phyloP scores from a whole-genome alignment of 2,888 invertebrate species.

The Rugalucina vietnamica region DNA sequence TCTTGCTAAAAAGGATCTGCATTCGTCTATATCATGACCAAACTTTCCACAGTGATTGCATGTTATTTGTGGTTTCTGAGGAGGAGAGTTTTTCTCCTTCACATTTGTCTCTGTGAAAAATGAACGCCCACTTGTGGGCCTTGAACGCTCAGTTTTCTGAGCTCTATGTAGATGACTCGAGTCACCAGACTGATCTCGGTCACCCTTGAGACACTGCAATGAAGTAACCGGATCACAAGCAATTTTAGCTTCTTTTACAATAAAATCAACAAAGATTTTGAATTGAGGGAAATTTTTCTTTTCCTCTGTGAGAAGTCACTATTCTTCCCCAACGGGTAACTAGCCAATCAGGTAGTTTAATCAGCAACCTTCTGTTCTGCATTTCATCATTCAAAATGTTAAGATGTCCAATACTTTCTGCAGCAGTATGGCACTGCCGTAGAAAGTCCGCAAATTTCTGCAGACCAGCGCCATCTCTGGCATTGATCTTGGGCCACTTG shows the following conservation, averaged over 20 bases:
- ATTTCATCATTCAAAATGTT: conserved; percentile 37
- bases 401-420: conserved; percentile 23
- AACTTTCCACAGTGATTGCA: no score
- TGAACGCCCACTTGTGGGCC: background rate
- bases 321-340: conserved; percentile 41
- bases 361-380: no score
- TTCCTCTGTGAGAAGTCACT: background rate
- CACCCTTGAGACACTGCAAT: conserved; percentile 6
- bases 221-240: conserved; percentile 55
- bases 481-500: conserved; percentile 44
- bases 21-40: no score
- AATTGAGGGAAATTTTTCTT: conserved; percentile 34
- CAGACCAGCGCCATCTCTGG: conserved; percentile 41
- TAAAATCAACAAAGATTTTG: conserved; percentile 42
- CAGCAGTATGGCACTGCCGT: conserved; percentile 43
- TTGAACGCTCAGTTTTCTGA: background rate
- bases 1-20: no score
- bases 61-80: no score
- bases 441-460: conserved; percentile 53
- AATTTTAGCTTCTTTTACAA: conserved; percentile 52
- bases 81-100: no score
- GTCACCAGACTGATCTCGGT: no score
- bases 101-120: background rate
- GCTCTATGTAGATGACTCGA: no score
- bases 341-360: conserved; percentile 59